Conservation (phyloP, 2,797 vertebrate species). For the Petrocephalus schoutedeni region DNA sequence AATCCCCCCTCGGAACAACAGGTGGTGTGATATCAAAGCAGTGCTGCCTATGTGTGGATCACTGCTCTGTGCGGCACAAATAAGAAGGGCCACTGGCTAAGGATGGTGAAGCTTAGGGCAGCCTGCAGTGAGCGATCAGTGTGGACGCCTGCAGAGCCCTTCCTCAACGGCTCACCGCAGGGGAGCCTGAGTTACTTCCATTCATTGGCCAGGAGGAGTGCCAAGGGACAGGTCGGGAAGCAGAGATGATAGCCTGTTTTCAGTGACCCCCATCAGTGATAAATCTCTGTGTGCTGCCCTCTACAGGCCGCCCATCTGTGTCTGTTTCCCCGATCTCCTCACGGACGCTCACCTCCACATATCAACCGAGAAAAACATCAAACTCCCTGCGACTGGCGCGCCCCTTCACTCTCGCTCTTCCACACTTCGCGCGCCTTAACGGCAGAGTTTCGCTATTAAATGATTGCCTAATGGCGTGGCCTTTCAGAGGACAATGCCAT, state of each 20-base stretch:
- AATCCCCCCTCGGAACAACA: not conserved
- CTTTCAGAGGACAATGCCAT: conserved; percentile 6
- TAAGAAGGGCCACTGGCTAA: not conserved
- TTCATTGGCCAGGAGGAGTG: not conserved
- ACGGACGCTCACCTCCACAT: not conserved
- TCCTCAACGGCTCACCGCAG: not conserved
- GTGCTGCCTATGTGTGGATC: not conserved
- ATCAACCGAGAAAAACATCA: not conserved
- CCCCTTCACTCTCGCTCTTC: not conserved
- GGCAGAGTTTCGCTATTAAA: not conserved
- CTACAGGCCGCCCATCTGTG: not conserved
- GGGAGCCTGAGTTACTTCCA: not conserved
- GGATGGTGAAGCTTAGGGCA: not conserved
- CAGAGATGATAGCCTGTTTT: not conserved
- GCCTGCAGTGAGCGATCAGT: not conserved
- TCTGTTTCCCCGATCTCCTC: not conserved
- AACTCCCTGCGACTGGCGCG: not conserved
- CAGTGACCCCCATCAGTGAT: not conserved
- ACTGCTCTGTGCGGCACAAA: not conserved
- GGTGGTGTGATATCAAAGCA: not conserved
- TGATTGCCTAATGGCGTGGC: not conserved
- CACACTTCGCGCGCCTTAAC: not conserved
- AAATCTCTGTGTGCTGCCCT: not conserved
- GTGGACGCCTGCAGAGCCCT: not conserved
- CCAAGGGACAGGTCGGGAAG: not conserved